phyloP scores from a whole-genome alignment of 53 echinoderm and acorn worm species.

The Antedon mediterranea region DNA sequence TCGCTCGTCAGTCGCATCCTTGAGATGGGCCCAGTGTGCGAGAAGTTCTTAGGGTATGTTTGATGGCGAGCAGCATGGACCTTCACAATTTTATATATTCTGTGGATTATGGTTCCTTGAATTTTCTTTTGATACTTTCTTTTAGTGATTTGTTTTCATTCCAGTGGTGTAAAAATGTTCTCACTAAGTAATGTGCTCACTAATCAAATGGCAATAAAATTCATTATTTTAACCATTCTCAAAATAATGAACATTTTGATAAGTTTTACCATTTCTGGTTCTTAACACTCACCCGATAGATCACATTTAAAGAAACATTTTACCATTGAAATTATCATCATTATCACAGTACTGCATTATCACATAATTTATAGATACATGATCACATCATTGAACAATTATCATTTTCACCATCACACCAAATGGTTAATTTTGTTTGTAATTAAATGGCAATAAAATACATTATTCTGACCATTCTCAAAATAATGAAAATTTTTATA shows the following conservation, averaged over 20 bases:
- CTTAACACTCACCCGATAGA: too few species aligned
- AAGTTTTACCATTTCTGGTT: too few species aligned
- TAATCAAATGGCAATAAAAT: background rate
- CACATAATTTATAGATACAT: too few species aligned
- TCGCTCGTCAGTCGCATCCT: slow-evolving; percentile 81
- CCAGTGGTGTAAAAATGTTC: background rate
- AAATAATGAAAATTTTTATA: too few species aligned
- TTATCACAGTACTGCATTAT: too few species aligned
- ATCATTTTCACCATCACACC: too few species aligned
- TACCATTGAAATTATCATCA: too few species aligned
- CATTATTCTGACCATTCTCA: background rate
- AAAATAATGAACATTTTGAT: too few species aligned
- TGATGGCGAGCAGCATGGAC: background rate
- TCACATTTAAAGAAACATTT: too few species aligned
- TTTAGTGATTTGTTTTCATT: background rate
- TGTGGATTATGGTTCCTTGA: background rate
- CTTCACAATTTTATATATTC: background rate
- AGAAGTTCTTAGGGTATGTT: slow-evolving; percentile 98
- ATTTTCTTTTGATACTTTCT: background rate
- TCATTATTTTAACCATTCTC: background rate
- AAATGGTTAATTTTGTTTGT: too few species aligned
- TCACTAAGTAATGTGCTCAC: background rate
- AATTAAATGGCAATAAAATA: background rate
- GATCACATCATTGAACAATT: too few species aligned
- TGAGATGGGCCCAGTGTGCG: slow-evolving; percentile 87